Evolutionary conservation across 2,113 vertebrate genomes (phyloP), one percentile per base, ranked within the genome.

Genomic region (Bucco capensis): DNA sequence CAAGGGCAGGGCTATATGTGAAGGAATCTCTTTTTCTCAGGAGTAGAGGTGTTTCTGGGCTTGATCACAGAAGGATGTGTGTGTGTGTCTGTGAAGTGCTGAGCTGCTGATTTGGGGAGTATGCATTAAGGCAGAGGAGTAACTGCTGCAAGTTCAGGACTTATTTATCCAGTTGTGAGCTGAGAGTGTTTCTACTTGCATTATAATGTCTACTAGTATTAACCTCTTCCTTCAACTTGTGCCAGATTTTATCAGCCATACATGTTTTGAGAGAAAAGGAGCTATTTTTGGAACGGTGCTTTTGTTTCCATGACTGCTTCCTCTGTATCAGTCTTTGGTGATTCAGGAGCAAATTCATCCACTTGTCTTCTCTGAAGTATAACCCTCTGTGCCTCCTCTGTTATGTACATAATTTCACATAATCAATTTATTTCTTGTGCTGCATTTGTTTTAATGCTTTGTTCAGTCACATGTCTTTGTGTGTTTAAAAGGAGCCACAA

Each of bases 401-500:
- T 64, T 58, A 42, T 17, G 22, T 73, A 38, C 60, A 6, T 50
- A 54, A 62, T 80, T 89, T 76, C 58, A 92, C 56, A 8, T 76
- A 47, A 65, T 79, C 79, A 19, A 87, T 72, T 47, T 75, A 54
- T 82, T 89, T 67, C 30, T 86, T 19, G 7, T 50, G 24, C 77
- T 84, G 14, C 53, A 72, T 88, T 78, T 86, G 38, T 84, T 86
- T 86, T 49, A 81, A 92, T 88, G 60, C 40, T 69, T 83, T 50
- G 33, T 76, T 88, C 40, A 23, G 23, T 44, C 72, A n/a, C 8
- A 1, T 54, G 78, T 51, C 62, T 76, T 57, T 72, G 42, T 38
- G 27, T 64, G 19, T 94, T 88, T 73, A 47, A 92, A 88, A 87
- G 44, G 37, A 91, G 37, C 76, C 84, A 49, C 85, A 91, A 65